Evolutionary conservation across 2,888 invertebrate genomes (phyloP).

Genomic region (Ashinkailepas kermadecensis): DNA sequence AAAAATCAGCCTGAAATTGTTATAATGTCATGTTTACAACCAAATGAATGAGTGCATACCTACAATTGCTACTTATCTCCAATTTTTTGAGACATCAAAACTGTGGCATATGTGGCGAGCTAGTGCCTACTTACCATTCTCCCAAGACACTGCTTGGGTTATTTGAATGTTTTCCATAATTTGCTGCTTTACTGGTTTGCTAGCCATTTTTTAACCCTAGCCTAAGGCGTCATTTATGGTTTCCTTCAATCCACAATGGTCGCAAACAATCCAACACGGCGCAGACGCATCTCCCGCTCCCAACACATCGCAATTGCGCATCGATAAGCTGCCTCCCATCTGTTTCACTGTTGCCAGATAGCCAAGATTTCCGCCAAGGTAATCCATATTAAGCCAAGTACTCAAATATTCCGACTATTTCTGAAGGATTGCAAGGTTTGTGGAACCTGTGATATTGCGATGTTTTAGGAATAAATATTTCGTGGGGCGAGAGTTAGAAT

Average conservation of each 20-base stretch:
- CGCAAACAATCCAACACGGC: conserved; percentile 39
- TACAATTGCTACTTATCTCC: no score
- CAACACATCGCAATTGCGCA: not conserved
- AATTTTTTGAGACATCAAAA: no score
- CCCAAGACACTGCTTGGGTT: conserved; percentile 75
- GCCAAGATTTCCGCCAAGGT: not conserved
- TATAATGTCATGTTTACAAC: no score
- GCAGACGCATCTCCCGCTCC: not conserved
- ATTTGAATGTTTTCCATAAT: conserved; percentile 69
- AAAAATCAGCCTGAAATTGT: no score
- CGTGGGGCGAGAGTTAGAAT: no score
- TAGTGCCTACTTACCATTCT: conserved; percentile 59
- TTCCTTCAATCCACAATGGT: conserved; percentile 65
- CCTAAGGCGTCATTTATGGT: no score
- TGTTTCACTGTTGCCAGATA: not conserved
- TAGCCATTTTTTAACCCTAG: conserved; percentile 57
- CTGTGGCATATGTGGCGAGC: conserved; percentile 25
- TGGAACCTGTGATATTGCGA: no score
- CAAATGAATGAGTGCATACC: no score
- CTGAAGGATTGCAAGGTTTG: no score
- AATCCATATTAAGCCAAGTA: not conserved
- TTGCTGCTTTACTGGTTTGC: conserved; percentile 61
- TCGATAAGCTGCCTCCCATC: not conserved
- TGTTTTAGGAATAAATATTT: no score
- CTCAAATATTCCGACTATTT: no score